Conservation (phyloP, 2,113 vertebrate genomes). For the Calyptomena viridis region DNA sequence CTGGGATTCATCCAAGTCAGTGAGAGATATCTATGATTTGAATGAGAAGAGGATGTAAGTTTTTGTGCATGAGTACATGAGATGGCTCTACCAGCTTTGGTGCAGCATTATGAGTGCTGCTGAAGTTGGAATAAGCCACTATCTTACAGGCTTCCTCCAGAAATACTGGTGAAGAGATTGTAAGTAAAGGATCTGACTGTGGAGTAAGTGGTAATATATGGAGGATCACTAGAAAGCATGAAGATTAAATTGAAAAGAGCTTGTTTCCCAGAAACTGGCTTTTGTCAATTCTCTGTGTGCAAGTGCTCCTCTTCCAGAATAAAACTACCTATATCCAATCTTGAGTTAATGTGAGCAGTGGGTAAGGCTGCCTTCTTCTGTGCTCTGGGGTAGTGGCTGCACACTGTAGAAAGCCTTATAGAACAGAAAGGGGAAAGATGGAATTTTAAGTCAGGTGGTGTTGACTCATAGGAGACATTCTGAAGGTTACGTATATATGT, state of each 20-base stretch:
- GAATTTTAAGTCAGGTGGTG: background rate
- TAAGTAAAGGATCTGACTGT: background rate
- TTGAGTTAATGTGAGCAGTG: background rate
- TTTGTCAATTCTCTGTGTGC: background rate
- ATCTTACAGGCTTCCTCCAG: background rate
- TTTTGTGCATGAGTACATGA: background rate
- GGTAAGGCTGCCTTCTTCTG: background rate
- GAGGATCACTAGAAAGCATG: background rate
- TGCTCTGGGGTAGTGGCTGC: background rate
- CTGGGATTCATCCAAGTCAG: background rate
- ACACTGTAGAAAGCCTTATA: background rate
- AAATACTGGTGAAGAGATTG: background rate
- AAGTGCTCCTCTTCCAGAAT: background rate
- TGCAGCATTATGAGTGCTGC: background rate
- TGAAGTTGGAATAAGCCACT: background rate
- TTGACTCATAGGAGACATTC: background rate
- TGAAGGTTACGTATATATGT: background rate
- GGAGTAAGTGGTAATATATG: background rate
- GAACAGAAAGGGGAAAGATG: background rate
- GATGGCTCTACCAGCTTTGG: background rate
- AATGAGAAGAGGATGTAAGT: background rate
- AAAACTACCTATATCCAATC: background rate
- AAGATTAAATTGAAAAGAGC: background rate
- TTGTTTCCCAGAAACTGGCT: background rate
- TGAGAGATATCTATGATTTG: background rate